Evolutionary conservation across 2,888 invertebrate genomes (phyloP).

Genomic region (Bombylius discolor): DNA sequence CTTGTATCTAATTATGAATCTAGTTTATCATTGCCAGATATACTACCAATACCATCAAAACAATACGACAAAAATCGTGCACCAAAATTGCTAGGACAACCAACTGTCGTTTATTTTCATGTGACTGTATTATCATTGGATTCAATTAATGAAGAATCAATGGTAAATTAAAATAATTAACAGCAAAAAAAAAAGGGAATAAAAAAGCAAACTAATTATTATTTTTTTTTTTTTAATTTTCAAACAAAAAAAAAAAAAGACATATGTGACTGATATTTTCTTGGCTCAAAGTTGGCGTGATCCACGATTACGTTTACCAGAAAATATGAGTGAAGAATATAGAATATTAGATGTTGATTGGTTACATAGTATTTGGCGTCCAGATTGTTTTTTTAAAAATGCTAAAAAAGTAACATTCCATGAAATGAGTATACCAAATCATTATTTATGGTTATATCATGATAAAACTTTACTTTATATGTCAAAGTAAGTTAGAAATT

Average conservation of each 20-base stretch:
- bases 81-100: conserved; percentile 71
- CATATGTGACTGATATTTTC: conserved; percentile 86
- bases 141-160: conserved; percentile 92
- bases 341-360: conserved; percentile 79
- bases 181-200: neutral
- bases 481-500: conserved; percentile 58
- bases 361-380: conserved; percentile 83
- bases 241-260: conserved; percentile 41
- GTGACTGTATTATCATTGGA: conserved; percentile 81
- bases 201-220: neutral
- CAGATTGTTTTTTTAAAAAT: conserved; percentile 88
- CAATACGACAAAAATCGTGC: conserved; percentile 83
- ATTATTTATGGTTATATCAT: conserved; percentile 82
- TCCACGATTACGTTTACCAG: conserved; percentile 74
- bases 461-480: conserved; percentile 85
- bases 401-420: conserved; percentile 89
- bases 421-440: conserved; percentile 89
- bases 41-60: conserved; percentile 70
- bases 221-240: conserved; percentile 3
- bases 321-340: conserved; percentile 87
- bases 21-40: conserved; percentile 68
- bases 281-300: conserved; percentile 88
- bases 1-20: conserved; percentile 40
- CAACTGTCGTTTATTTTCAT: conserved; percentile 81
- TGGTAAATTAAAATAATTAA: conserved; percentile 37